phyloP scores from a whole-genome alignment of 2,113 vertebrate species.

The Xyrauchen texanus region DNA sequence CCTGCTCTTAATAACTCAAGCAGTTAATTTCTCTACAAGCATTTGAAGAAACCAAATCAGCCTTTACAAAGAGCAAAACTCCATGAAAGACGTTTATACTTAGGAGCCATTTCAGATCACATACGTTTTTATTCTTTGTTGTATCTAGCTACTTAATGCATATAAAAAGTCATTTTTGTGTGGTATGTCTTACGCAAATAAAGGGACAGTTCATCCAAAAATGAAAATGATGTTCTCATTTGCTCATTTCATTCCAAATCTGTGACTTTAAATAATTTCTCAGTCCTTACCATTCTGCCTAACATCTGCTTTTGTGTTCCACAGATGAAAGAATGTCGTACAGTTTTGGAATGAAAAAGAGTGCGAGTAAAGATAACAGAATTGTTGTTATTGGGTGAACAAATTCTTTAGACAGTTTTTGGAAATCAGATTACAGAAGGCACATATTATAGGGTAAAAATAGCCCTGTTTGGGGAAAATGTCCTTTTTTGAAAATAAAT shows the following conservation, averaged over 20 bases:
- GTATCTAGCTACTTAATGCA: not conserved
- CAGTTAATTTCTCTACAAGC: conserved; percentile 44
- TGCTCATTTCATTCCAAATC: too few relatives aligned
- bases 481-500: conserved; percentile 29
- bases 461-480: conserved; percentile 36
- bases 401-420: not conserved
- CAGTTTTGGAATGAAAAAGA: too few relatives aligned
- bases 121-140: not conserved
- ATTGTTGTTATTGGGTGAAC: not conserved
- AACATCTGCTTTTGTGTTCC: too few relatives aligned
- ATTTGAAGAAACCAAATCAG: not conserved
- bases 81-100: conserved; percentile 22
- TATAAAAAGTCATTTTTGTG: not conserved
- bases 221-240: too few relatives aligned
- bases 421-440: conserved; percentile 40
- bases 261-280: too few relatives aligned
- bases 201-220: too few relatives aligned
- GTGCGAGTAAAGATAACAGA: too few relatives aligned
- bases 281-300: too few relatives aligned
- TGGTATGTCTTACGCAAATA: too few relatives aligned
- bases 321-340: too few relatives aligned
- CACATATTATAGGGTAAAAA: conserved; percentile 41
- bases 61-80: not conserved
- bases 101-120: not conserved
- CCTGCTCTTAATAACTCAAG: conserved; percentile 54